A percentile compares a stretch with the other conserved stretches of the same genome.
Evolutionary conservation across 2,797 vertebrate species (phyloP).

Genomic region (Acanthurus tractus): DNA sequence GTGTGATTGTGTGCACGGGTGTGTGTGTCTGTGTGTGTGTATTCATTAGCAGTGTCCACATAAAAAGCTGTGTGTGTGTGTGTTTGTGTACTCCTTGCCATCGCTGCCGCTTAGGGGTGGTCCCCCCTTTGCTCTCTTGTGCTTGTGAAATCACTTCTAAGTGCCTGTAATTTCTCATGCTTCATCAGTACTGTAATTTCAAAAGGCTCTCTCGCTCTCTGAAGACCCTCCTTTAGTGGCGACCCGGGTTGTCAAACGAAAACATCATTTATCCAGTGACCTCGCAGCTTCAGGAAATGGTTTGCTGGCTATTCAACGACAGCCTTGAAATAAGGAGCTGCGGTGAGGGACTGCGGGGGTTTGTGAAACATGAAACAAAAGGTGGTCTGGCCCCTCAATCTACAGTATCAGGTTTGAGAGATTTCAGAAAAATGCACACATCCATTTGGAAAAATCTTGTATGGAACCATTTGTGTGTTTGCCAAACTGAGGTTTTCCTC

Average conservation of each 20-base stretch:
- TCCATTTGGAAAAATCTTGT: slow-evolving; percentile 81
- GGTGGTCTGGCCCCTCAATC: slow-evolving; percentile 80
- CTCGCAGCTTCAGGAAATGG: slow-evolving; percentile 83
- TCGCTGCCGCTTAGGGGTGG: slow-evolving; percentile 70
- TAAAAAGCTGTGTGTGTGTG: slow-evolving; percentile 43
- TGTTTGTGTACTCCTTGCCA: slow-evolving; percentile 57
- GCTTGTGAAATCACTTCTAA: slow-evolving; percentile 79
- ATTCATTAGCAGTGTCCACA: slow-evolving; percentile 14
- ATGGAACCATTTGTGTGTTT: slow-evolving; percentile 80
- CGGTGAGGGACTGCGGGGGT: slow-evolving; percentile 69
- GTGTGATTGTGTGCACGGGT: slow-evolving; percentile 20
- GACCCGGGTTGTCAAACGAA: slow-evolving; percentile 80
- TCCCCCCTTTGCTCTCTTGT: slow-evolving; percentile 61
- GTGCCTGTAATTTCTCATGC: slow-evolving; percentile 85
- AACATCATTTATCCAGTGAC: slow-evolving; percentile 83
- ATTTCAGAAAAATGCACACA: slow-evolving; percentile 81
- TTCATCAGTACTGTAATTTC: slow-evolving; percentile 85
- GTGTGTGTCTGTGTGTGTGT: slow-evolving; percentile 2
- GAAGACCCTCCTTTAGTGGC: slow-evolving; percentile 73
- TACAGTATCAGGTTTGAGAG: slow-evolving; percentile 83
- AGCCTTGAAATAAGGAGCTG: slow-evolving; percentile 81
- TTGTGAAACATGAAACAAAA: slow-evolving; percentile 85
- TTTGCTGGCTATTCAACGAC: slow-evolving; percentile 78
- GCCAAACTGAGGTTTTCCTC: slow-evolving; percentile 83
- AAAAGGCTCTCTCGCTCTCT: slow-evolving; percentile 69